Conservation (phyloP, 2,113 vertebrate species). For the Pleuronectes platessa region DNA sequence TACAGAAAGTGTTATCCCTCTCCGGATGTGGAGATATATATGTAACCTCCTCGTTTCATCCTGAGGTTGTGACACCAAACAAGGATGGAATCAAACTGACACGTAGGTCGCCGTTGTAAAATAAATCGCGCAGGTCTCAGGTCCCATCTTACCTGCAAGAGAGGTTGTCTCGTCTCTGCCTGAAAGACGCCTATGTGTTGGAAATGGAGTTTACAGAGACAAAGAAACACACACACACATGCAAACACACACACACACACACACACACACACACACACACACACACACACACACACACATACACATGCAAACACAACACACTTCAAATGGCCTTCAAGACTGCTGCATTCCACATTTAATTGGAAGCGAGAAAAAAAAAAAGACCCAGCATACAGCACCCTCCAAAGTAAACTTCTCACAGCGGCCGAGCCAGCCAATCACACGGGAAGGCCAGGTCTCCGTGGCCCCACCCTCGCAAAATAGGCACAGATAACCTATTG, state of each 20-base stretch:
- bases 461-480: slow-evolving; percentile 65
- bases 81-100: slow-evolving; percentile 41
- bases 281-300: too few species aligned
- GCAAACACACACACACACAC: not conserved
- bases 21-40: slow-evolving; percentile 40
- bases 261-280: not conserved
- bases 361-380: slow-evolving; percentile 55
- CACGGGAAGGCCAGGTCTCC: slow-evolving; percentile 49
- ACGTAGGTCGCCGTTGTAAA: slow-evolving; percentile 11
- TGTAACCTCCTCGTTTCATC: slow-evolving; percentile 21
- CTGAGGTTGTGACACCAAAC: slow-evolving; percentile 32
- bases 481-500: slow-evolving; percentile 78
- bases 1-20: slow-evolving; percentile 49
- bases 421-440: slow-evolving; percentile 66
- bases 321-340: slow-evolving; percentile 76
- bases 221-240: slow-evolving; percentile 45
- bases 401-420: slow-evolving; percentile 78
- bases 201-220: slow-evolving; percentile 53
- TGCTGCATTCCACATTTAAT: slow-evolving; percentile 81
- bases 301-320: slow-evolving; percentile 60
- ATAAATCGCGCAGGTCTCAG: slow-evolving; percentile 21
- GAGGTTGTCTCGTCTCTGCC: slow-evolving; percentile 42
- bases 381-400: slow-evolving; percentile 59
- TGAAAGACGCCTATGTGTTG: slow-evolving; percentile 62
- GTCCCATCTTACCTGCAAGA: slow-evolving; percentile 61